These are phyloP conservation scores for Meloe dianella DNA, from an alignment of 2,888 invertebrate species.

Conservation along the genomic window DNA sequence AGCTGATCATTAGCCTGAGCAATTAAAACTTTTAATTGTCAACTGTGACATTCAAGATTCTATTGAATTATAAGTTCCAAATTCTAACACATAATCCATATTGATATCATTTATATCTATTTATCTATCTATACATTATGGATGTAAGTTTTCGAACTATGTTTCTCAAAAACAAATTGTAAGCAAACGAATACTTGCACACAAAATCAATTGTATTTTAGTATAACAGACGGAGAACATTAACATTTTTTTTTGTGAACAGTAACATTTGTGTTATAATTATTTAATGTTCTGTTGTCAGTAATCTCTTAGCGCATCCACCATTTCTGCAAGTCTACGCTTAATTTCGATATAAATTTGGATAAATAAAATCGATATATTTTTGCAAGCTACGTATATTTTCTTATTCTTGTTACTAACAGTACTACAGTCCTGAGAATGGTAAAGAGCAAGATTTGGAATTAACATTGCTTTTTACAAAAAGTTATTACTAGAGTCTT, in stretches of 20 bases:
- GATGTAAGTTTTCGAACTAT: neutral
- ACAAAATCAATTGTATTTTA: neutral
- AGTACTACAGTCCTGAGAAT: too few relatives aligned
- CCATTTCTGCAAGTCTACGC: neutral
- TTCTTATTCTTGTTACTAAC: too few relatives aligned
- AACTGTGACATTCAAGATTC: conserved; percentile 25
- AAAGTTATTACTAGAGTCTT: too few relatives aligned
- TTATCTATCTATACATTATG: neutral
- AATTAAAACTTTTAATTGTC: conserved; percentile 23
- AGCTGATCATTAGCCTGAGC: neutral
- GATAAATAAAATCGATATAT: neutral
- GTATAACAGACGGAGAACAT: neutral
- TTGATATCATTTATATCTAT: conserved; percentile 26
- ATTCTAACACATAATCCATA: conserved; percentile 29
- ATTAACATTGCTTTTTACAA: too few relatives aligned
- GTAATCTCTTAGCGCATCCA: neutral
- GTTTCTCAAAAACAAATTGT: neutral
- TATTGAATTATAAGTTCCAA: conserved; percentile 31
- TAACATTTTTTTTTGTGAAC: neutral
- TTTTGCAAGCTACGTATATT: neutral
- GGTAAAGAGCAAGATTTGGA: too few relatives aligned
- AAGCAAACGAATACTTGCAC: neutral
- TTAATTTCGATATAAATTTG: neutral
- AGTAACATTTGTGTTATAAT: neutral
- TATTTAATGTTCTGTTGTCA: neutral